phyloP scores from a whole-genome alignment of 2,888 invertebrate genomes.

The Drosophila mimetica region DNA sequence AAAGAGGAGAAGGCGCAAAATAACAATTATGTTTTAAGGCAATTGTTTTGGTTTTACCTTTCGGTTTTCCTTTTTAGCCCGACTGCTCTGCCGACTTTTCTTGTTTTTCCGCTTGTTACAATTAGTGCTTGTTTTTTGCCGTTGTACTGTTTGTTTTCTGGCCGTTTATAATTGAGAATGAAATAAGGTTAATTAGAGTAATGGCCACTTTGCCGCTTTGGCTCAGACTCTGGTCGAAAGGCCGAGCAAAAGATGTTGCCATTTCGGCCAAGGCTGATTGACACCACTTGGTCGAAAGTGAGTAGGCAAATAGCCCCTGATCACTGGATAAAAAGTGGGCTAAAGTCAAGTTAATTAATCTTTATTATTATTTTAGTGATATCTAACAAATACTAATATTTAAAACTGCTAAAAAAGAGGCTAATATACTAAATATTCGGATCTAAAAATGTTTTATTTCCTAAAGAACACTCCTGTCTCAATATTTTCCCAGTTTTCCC shows the following conservation, averaged over 20 bases:
- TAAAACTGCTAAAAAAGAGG: too few species aligned
- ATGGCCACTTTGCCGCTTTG: constrained; percentile 66
- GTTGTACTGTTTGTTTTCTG: constrained; percentile 50
- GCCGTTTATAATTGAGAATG: constrained; percentile 77
- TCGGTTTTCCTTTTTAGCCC: constrained; percentile 38
- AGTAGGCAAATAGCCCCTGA: constrained; percentile 20
- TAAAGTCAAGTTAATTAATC: not conserved
- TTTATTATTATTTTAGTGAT: too few species aligned
- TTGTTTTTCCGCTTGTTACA: constrained; percentile 37
- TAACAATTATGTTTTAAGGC: constrained; percentile 81
- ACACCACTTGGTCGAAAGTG: constrained; percentile 5
- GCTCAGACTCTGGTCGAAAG: constrained; percentile 6
- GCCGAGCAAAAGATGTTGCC: constrained; percentile 52
- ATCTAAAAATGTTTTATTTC: too few species aligned
- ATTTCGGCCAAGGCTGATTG: constrained; percentile 72
- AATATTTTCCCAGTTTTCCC: not conserved
- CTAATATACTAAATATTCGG: too few species aligned
- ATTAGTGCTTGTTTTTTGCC: constrained; percentile 43
- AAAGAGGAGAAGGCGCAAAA: constrained; percentile 73
- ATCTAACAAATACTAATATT: too few species aligned
- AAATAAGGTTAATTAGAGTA: constrained; percentile 80
- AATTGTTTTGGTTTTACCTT: constrained; percentile 75
- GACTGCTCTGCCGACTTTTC: constrained; percentile 15
- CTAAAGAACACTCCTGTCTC: too few species aligned
- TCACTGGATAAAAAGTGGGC: constrained; percentile 6